Percentiles rank a stretch among this genome's conserved stretches.
phyloP scores from a whole-genome alignment of 1,140 invertebrate species.

The Bombus ignitus region DNA sequence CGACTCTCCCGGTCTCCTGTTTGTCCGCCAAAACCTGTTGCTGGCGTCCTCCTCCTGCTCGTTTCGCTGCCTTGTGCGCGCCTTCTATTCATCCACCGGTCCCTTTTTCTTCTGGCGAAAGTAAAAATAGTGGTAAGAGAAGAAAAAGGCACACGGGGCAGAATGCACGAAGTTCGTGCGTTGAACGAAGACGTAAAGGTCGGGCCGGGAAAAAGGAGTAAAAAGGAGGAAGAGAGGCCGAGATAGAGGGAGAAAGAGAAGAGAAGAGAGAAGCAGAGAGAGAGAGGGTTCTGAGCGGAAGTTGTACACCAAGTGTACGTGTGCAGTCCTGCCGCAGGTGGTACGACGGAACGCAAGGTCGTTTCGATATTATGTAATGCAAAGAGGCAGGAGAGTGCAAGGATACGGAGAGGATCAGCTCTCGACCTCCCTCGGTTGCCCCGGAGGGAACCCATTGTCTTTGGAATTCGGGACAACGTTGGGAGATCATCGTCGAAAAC shows the following conservation, averaged over 20 bases:
- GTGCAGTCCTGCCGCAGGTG: slow-evolving; percentile 47
- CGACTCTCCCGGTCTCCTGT: slow-evolving; percentile 41
- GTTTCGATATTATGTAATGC: slow-evolving; percentile 67
- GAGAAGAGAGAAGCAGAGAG: neutral
- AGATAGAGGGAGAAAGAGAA: neutral
- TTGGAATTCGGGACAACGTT: slow-evolving; percentile 25
- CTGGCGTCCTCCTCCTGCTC: slow-evolving; percentile 45
- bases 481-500: slow-evolving; percentile 32
- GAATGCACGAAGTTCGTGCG: neutral
- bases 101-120: slow-evolving; percentile 56
- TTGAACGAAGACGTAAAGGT: neutral
- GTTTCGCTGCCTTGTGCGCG: slow-evolving; percentile 8
- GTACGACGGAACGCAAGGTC: slow-evolving; percentile 66
- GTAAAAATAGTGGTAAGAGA: slow-evolving; percentile 51
- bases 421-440: slow-evolving; percentile 45
- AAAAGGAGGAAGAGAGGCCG: neutral
- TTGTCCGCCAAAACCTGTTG: slow-evolving; percentile 61
- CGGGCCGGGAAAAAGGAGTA: neutral
- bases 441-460: slow-evolving; percentile 45
- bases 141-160: neutral
- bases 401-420: slow-evolving; percentile 47
- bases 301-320: slow-evolving; percentile 31
- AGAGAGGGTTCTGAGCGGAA: slow-evolving; percentile 39
- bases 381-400: slow-evolving; percentile 44
- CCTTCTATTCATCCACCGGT: slow-evolving; percentile 43